Evolutionary conservation across 2,888 invertebrate species (phyloP).

Genomic region (Chloroclysta siterata): DNA sequence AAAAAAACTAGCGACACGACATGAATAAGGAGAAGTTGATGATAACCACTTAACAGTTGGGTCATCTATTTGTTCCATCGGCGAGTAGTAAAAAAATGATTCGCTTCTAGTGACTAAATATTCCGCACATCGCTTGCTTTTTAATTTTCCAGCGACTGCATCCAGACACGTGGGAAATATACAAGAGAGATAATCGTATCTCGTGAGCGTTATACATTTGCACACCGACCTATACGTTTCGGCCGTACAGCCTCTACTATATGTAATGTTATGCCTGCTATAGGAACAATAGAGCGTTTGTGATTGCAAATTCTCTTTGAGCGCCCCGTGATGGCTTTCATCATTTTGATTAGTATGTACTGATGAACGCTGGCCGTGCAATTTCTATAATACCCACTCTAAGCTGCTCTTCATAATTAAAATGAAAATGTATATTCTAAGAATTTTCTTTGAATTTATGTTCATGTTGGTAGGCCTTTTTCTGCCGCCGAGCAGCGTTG

Average conservation of each 20-base stretch:
- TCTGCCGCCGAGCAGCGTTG: no score
- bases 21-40: no score
- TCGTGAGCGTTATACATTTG: conserved; percentile 40
- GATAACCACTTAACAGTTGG: no score
- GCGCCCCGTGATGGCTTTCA: conserved; percentile 11
- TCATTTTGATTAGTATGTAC: conserved; percentile 14
- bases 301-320: conserved; percentile 27
- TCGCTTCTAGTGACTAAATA: conserved; percentile 5
- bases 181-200: conserved; percentile 54
- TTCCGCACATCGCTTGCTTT: conserved; percentile 46
- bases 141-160: conserved; percentile 62
- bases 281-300: conserved; percentile 16
- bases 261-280: background rate
- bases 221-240: conserved; percentile 23
- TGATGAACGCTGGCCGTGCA: background rate
- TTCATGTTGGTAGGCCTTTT: no score
- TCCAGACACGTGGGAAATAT: conserved; percentile 58
- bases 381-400: background rate
- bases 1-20: no score
- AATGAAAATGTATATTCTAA: background rate
- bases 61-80: no score
- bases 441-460: no score
- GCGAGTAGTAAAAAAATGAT: no score
- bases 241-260: conserved; percentile 5
- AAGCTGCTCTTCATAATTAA: background rate